Evolutionary conservation across 37 sponge, comb jelly and placozoan species (phyloP).

Genomic region (Crambe crambe): DNA sequence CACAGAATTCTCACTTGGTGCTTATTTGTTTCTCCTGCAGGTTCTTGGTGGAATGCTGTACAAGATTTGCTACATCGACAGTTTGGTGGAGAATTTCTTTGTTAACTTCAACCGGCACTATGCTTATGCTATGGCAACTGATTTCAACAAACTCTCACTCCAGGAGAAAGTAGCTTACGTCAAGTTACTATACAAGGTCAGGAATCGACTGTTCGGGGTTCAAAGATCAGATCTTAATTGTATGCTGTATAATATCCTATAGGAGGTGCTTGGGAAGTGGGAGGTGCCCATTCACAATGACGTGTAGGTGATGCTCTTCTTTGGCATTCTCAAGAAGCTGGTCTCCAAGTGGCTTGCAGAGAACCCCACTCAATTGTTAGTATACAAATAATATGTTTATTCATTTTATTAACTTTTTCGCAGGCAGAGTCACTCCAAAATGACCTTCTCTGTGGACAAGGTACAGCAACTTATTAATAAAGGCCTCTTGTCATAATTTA

Average conservation of each 20-base stretch:
- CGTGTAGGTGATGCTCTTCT: slow-evolving; percentile 89
- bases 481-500: too few species aligned
- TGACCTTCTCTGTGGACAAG: slow-evolving; percentile 92
- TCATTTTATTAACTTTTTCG: background rate
- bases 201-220: background rate
- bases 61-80: slow-evolving; percentile 74
- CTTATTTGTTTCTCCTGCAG: background rate
- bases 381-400: too few species aligned
- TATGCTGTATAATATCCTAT: background rate
- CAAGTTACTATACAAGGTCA: slow-evolving; percentile 67
- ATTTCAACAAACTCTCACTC: slow-evolving; percentile 63
- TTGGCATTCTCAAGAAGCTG: slow-evolving; percentile 83
- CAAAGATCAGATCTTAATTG: background rate
- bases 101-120: slow-evolving; percentile 73
- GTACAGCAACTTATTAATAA: too few species aligned
- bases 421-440: slow-evolving; percentile 87
- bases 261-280: slow-evolving; percentile 83
- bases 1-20: background rate
- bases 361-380: slow-evolving; percentile 8
- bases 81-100: slow-evolving; percentile 71
- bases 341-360: slow-evolving; percentile 46
- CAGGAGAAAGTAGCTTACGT: slow-evolving; percentile 63
- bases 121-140: slow-evolving; percentile 54
- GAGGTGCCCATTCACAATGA: slow-evolving; percentile 84
- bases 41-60: slow-evolving; percentile 21